These are phyloP conservation scores for Galaxias olidus DNA, from an alignment of 2,797 vertebrate species.

Conservation along the genomic window DNA sequence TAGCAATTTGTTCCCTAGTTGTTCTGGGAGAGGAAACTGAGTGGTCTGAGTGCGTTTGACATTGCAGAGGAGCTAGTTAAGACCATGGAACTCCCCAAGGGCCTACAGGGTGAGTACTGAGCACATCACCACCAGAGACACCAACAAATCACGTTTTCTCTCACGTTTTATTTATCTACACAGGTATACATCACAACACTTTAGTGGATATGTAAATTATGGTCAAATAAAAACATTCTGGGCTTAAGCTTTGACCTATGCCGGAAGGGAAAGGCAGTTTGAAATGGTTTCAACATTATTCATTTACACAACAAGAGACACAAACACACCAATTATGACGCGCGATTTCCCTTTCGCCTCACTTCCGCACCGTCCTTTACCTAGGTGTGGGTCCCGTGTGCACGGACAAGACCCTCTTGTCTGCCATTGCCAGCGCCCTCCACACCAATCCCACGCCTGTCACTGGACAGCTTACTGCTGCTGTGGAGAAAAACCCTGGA, in stretches of 20 bases:
- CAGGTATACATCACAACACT: not conserved
- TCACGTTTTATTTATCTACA: no score
- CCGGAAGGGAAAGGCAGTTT: no score
- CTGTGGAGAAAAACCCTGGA: conserved; percentile 94
- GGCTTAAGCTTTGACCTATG: no score
- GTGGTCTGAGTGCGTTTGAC: conserved; percentile 91
- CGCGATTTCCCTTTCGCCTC: no score
- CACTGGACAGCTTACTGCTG: conserved; percentile 91
- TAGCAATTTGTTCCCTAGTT: conserved; percentile 69
- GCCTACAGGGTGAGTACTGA: conserved; percentile 84
- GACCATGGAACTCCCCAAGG: conserved; percentile 95
- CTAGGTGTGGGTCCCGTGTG: conserved; percentile 89
- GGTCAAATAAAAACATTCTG: no score
- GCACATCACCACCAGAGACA: not conserved
- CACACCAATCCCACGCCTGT: conserved; percentile 92
- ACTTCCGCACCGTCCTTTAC: not conserved
- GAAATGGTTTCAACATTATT: no score
- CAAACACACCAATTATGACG: no score
- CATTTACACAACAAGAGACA: no score
- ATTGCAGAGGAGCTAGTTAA: conserved; percentile 95
- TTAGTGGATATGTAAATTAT: no score
- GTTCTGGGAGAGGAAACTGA: conserved; percentile 97
- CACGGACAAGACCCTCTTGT: conserved; percentile 91
- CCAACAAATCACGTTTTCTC: not conserved
- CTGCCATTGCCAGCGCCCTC: conserved; percentile 92